Conservation (phyloP, 1,140 invertebrate genomes). For the Cyclina sinensis region DNA sequence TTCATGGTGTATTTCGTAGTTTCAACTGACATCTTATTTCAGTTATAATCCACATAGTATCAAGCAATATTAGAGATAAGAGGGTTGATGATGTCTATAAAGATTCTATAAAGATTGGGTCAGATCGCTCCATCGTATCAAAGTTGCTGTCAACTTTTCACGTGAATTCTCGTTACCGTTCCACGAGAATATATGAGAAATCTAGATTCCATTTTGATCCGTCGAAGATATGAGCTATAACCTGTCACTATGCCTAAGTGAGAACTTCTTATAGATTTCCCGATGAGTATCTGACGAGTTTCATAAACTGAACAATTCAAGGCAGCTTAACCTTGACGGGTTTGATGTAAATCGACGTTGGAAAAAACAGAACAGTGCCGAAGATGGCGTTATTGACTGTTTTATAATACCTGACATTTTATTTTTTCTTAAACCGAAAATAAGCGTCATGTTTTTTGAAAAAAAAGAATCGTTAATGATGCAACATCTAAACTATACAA, state of each 20-base stretch:
- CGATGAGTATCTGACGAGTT: not conserved
- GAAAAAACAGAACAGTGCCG: no score
- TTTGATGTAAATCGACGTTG: not conserved
- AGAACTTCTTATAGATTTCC: slow-evolving; percentile 1
- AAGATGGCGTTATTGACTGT: no score
- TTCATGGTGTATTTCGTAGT: slow-evolving; percentile 53
- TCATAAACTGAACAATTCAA: not conserved
- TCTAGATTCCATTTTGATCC: slow-evolving; percentile 52
- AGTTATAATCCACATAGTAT: slow-evolving; percentile 60
- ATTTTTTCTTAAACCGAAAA: no score
- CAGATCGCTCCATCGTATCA: slow-evolving; percentile 52
- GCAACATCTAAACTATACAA: no score
- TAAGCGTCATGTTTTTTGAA: no score
- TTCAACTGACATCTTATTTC: slow-evolving; percentile 66
- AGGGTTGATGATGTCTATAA: slow-evolving; percentile 62
- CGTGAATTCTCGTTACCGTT: slow-evolving; percentile 43
- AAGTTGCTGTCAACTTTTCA: slow-evolving; percentile 51
- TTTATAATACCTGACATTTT: no score
- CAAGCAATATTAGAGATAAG: slow-evolving; percentile 69
- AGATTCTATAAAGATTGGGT: slow-evolving; percentile 68
- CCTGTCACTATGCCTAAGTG: slow-evolving; percentile 23
- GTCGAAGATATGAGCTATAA: slow-evolving; percentile 51
- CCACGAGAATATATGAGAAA: slow-evolving; percentile 40
- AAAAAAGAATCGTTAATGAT: no score
- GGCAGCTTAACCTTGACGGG: not conserved